These are phyloP conservation scores for Polyommatus iphigenia DNA, from an alignment of 2,888 invertebrate species.

Conservation along the genomic window DNA sequence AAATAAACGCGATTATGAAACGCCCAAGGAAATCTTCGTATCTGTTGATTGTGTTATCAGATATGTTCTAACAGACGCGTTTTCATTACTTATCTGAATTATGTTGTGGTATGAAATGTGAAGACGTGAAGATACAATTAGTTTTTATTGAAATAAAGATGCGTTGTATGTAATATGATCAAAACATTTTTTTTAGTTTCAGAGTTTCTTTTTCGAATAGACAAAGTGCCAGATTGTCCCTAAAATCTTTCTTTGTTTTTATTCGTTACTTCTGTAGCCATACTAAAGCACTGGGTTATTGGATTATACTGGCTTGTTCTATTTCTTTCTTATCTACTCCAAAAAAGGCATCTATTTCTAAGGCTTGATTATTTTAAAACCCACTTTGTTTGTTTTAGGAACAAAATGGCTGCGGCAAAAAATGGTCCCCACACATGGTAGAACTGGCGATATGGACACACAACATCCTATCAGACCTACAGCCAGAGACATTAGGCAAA, in stretches of 20 bases:
- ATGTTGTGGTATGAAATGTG: not conserved
- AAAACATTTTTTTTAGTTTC: too few relatives aligned
- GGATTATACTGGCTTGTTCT: not conserved
- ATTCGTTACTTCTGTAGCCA: too few relatives aligned
- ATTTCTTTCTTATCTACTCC: not conserved
- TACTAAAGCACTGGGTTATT: too few relatives aligned
- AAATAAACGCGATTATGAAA: constrained; percentile 20
- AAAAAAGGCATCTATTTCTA: not conserved
- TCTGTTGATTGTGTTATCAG: constrained; percentile 25
- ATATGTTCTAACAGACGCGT: not conserved
- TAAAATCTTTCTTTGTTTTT: too few relatives aligned
- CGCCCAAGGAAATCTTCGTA: constrained; percentile 20
- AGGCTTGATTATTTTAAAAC: not conserved
- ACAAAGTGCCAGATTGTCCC: too few relatives aligned
- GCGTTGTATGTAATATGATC: too few relatives aligned
- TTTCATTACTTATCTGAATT: constrained; percentile 12
- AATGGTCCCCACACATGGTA: constrained; percentile 88
- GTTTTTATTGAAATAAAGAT: not conserved
- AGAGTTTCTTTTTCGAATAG: too few relatives aligned
- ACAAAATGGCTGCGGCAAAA: constrained; percentile 79
- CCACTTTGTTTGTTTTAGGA: constrained; percentile 51
- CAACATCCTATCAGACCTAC: constrained; percentile 90
- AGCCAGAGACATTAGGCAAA: constrained; percentile 90
- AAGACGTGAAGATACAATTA: not conserved
- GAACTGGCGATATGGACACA: constrained; percentile 97